Conservation (phyloP, 2,113 vertebrate species). For the Rhagologus leucostigma region DNA sequence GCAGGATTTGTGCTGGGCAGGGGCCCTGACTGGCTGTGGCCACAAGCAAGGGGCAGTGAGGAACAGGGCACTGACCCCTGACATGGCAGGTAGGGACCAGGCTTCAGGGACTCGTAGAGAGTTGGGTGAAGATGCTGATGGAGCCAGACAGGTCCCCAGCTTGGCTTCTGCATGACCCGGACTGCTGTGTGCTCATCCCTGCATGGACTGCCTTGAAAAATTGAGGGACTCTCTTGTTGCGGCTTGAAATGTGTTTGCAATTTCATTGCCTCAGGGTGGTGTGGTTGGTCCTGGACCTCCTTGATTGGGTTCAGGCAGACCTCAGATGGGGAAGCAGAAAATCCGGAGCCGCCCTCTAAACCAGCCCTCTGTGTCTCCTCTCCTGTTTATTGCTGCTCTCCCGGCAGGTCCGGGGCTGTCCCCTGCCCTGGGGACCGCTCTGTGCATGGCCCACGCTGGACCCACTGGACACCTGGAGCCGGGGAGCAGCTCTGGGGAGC, state of each 20-base stretch:
- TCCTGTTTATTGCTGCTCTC: neutral
- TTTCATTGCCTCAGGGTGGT: neutral
- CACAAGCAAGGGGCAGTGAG: neutral
- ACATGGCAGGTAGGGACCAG: neutral
- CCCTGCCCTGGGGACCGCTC: neutral
- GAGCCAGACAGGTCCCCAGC: neutral
- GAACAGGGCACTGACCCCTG: neutral
- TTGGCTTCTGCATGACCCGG: neutral
- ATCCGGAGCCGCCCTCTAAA: neutral
- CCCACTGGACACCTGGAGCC: neutral
- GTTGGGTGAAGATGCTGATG: neutral
- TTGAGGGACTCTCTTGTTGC: neutral
- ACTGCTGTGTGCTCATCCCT: neutral
- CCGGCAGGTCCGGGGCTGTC: neutral
- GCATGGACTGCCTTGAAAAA: neutral
- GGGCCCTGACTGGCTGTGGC: rapidly evolving
- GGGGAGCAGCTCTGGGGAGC: neutral
- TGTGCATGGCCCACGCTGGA: neutral
- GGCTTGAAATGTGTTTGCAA: neutral
- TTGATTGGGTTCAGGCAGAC: neutral
- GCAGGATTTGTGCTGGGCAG: neutral
- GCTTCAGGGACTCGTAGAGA: rapidly evolving
- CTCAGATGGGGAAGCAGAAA: neutral
- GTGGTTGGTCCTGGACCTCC: neutral
- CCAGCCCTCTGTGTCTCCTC: neutral